Base-by-base conservation (phyloP, 2,113 vertebrate species). In the Chrysochloris asiatica region DNA sequence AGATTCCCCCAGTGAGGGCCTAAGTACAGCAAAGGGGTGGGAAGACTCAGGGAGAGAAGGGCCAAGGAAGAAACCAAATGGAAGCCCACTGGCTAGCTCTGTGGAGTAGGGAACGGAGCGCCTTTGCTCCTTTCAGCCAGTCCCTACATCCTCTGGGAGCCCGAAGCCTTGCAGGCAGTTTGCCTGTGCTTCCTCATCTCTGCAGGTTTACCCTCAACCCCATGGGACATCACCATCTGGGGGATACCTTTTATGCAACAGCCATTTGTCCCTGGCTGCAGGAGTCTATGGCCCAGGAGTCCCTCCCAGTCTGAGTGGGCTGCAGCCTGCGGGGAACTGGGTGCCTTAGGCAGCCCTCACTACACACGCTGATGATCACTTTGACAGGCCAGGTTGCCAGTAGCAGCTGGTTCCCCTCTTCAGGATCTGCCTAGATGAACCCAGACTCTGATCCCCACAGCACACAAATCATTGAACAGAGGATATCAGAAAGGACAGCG, bases 1-100 rank as follows among this genome's bases (percentile, higher is more conserved):
- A 92, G 94, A 93, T 92, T n/a, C 93, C 91, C 94, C 92, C 86
- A 85, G 92, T 22, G 90, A 96, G 91, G 83, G 90, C 93, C 90
- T 90, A 69, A 94, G 92, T 90, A 92, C 94, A 90, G 80, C 61
- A 61, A 63, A 90, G 85, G 91, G 92, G 86, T 88, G 94, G 94
- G 89, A 84, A 96, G 88, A 79, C n/a, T 69, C 19, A 59, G 79
- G 16, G 4, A 73, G 93, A 90, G 88, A 24, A 80, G 86, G 85
- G 93, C 71, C 90, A 85, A 88, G 76, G 92, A 92, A 82, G 80
- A 88, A 80, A 86, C 88, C 48, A 38, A 54, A 93, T 43, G 19
- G 69, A 83, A 91, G 59, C 52, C 76, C 85, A 24, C 86, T 71
- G 71, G 82, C 80, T 16, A 52, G 47, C 14, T n/a, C 50, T 3